These are phyloP conservation scores for Callinectes sapidus DNA, from an alignment of 2,888 invertebrate species.

Conservation along the genomic window DNA sequence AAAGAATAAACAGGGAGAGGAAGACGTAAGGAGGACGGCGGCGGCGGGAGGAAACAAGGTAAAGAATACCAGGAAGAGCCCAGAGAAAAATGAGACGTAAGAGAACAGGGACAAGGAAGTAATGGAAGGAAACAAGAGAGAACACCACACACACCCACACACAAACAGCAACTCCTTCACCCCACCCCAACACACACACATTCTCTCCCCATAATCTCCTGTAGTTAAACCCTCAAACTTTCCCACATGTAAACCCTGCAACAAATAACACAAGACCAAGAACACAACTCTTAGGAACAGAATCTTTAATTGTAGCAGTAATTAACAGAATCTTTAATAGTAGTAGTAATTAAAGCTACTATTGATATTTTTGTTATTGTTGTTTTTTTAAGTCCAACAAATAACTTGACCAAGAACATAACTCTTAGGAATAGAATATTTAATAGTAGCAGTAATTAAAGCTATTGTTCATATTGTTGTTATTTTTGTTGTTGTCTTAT, in stretches of 20 bases:
- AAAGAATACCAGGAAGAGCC: background rate
- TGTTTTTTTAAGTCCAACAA: too few relatives aligned
- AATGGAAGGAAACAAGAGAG: background rate
- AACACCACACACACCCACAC: background rate
- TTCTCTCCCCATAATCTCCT: background rate
- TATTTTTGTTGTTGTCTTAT: too few relatives aligned
- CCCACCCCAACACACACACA: background rate
- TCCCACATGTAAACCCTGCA: background rate
- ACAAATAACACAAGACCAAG: too few relatives aligned
- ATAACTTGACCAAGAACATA: too few relatives aligned
- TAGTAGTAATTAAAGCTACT: too few relatives aligned
- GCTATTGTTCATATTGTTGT: too few relatives aligned
- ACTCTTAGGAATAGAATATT: too few relatives aligned
- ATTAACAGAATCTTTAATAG: too few relatives aligned
- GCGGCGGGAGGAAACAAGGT: background rate
- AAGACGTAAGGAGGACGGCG: background rate
- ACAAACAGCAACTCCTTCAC: background rate
- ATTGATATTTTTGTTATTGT: too few relatives aligned
- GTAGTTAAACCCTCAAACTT: background rate
- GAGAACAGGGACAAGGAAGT: background rate
- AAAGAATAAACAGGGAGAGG: constrained; percentile 19
- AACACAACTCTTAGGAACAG: too few relatives aligned
- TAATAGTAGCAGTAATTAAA: too few relatives aligned
- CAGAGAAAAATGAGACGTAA: background rate
- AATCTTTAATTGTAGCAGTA: too few relatives aligned